Percentiles rank a stretch among this genome's conserved stretches.
Evolutionary conservation across 2,113 vertebrate genomes (phyloP).

Genomic region (Furnarius figulus): DNA sequence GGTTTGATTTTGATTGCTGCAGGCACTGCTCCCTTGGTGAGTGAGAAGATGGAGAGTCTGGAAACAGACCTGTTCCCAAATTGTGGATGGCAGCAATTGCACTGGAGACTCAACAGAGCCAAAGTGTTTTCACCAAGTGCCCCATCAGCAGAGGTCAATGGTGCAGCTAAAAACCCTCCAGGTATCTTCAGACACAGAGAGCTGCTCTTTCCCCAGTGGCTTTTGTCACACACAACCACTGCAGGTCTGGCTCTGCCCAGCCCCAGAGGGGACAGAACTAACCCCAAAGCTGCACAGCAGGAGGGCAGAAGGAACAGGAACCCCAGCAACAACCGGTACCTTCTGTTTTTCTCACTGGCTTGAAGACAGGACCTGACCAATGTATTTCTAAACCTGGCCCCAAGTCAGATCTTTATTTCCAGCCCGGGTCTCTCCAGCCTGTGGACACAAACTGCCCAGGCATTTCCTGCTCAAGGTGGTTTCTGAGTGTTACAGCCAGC

Average conservation of each 20-base stretch:
- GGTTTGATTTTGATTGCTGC: neutral
- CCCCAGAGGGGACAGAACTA: neutral
- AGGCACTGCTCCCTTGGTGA: neutral
- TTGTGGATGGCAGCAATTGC: neutral
- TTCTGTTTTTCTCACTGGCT: neutral
- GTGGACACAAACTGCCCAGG: slow-evolving; percentile 66
- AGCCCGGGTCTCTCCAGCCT: slow-evolving; percentile 53
- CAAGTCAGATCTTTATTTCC: slow-evolving; percentile 60
- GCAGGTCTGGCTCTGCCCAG: neutral
- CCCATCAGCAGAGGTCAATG: neutral
- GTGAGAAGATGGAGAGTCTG: neutral
- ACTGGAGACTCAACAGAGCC: neutral
- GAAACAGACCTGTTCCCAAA: neutral
- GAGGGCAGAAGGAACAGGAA: neutral
- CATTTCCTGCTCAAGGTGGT: slow-evolving; percentile 77
- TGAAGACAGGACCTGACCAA: slow-evolving; percentile 55
- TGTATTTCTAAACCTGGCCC: slow-evolving; percentile 57
- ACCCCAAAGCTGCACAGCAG: neutral
- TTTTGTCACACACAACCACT: neutral
- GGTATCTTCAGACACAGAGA: neutral
- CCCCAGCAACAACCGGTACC: neutral
- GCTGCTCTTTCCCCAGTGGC: neutral
- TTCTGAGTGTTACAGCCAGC: slow-evolving; percentile 43
- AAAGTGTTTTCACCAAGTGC: neutral
- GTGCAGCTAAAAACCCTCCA: neutral